Conservation (phyloP, 2,113 vertebrate species). For the Tichodroma muraria region DNA sequence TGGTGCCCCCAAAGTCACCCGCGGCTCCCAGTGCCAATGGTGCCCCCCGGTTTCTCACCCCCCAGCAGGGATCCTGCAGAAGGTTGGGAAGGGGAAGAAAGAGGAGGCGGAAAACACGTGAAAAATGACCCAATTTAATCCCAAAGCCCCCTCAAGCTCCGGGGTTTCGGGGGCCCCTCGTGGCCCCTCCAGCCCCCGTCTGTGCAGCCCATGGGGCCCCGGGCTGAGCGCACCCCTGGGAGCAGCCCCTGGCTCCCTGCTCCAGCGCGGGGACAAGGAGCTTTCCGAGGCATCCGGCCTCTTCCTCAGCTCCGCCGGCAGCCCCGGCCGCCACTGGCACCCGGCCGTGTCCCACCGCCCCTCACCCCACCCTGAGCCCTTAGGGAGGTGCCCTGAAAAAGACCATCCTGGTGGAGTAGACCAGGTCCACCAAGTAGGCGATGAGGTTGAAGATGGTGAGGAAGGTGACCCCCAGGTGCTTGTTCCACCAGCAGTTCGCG, state of each 20-base stretch:
- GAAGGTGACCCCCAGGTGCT: constrained; percentile 68
- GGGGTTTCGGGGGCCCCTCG: neutral
- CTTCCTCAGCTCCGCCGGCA: neutral
- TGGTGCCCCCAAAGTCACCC: neutral
- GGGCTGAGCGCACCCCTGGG: neutral
- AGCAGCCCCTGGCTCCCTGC: neutral
- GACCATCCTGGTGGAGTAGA: constrained; percentile 76
- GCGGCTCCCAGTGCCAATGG: fast-evolving
- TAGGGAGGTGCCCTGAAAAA: constrained; percentile 64
- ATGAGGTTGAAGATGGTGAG: constrained; percentile 81
- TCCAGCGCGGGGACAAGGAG: neutral
- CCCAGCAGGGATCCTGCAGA: neutral
- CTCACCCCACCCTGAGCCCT: fast-evolving
- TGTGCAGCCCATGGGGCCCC: fast-evolving
- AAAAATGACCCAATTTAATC: constrained; percentile 45
- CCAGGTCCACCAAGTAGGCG: constrained; percentile 78
- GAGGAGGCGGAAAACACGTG: neutral
- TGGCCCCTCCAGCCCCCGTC: neutral
- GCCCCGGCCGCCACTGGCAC: neutral
- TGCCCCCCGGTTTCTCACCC: neutral
- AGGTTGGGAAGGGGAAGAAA: neutral
- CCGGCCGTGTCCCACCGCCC: fast-evolving
- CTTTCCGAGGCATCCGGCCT: neutral
- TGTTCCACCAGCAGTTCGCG: constrained; percentile 35
- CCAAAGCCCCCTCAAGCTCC: neutral